phyloP scores from a whole-genome alignment of 1,140 invertebrate genomes.

The Dinothrombium tinctorium region DNA sequence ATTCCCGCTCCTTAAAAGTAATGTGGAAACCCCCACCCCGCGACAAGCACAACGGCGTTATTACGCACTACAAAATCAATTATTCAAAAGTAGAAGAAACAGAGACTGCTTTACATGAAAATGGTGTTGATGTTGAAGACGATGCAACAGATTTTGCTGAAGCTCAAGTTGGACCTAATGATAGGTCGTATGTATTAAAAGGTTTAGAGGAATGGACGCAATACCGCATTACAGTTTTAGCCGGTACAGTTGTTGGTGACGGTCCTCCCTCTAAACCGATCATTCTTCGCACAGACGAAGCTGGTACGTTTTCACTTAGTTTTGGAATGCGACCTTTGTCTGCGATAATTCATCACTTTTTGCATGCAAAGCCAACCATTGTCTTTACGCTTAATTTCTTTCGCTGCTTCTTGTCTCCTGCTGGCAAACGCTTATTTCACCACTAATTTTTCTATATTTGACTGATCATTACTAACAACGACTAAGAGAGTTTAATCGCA shows the following conservation, averaged over 20 bases:
- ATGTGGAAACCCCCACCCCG: conserved; percentile 69
- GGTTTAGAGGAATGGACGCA: conserved; percentile 80
- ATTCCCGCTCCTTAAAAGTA: conserved; percentile 54
- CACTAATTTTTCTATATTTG: no score
- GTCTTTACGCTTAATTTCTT: no score
- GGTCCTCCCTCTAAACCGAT: conserved; percentile 48
- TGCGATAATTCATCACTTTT: not conserved
- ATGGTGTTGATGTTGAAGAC: conserved; percentile 3
- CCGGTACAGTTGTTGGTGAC: conserved; percentile 75
- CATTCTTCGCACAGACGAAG: conserved; percentile 78
- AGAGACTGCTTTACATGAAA: not conserved
- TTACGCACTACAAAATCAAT: conserved; percentile 70
- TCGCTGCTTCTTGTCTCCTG: no score
- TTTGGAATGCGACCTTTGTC: no score
- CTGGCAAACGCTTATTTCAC: no score
- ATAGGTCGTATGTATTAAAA: conserved; percentile 49
- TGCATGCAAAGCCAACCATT: not conserved
- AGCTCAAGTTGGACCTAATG: conserved; percentile 30
- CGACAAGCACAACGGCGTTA: conserved; percentile 71
- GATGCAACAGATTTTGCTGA: conserved; percentile 27
- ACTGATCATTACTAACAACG: no score
- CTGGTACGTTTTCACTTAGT: conserved; percentile 47
- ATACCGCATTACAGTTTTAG: conserved; percentile 80
- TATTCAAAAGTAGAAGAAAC: conserved; percentile 48
- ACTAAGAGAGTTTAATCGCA: no score